Percentiles rank a stretch among this genome's conserved stretches.
These are phyloP conservation scores for Tachina lurida DNA, from an alignment of 2,888 invertebrate species.

Conservation along the genomic window DNA sequence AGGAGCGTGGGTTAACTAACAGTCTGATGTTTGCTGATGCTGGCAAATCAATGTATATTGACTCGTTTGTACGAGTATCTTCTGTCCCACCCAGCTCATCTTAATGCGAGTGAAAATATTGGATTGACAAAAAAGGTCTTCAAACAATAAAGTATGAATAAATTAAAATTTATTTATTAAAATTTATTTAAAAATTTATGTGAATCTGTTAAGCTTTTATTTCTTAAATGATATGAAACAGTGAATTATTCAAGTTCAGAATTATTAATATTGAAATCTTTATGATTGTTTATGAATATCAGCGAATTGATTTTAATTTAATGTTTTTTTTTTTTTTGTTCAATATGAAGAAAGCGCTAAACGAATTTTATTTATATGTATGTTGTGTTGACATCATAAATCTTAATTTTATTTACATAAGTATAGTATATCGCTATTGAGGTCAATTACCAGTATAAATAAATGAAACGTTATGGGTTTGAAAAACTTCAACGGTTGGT, in stretches of 20 bases:
- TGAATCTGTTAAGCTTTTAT: not conserved
- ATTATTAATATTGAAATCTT: slow-evolving; percentile 43
- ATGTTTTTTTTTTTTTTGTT: not conserved
- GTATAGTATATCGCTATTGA: not conserved
- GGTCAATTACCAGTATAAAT: not conserved
- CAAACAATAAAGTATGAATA: slow-evolving; percentile 27
- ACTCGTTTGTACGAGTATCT: slow-evolving; percentile 2
- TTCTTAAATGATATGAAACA: slow-evolving; percentile 48
- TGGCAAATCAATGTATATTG: slow-evolving; percentile 19
- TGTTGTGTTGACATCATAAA: slow-evolving; percentile 28
- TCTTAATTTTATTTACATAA: slow-evolving; percentile 17
- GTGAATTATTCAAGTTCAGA: slow-evolving; percentile 56
- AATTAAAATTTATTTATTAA: slow-evolving; percentile 11
- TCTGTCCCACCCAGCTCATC: slow-evolving; percentile 1
- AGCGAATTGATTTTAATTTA: slow-evolving; percentile 56
- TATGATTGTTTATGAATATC: slow-evolving; percentile 30
- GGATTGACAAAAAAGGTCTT: slow-evolving; percentile 34
- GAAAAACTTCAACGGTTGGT: no score
- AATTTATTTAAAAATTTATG: slow-evolving; percentile 48
- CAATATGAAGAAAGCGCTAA: not conserved
- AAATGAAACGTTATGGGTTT: not conserved
- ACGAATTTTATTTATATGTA: not conserved
- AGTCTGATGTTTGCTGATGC: slow-evolving; percentile 3
- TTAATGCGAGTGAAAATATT: slow-evolving; percentile 21
- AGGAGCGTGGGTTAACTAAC: slow-evolving; percentile 55